Percentiles rank a stretch among this genome's conserved stretches.
Conservation (phyloP, 2,113 vertebrate genomes). For the Phaethornis superciliosus region DNA sequence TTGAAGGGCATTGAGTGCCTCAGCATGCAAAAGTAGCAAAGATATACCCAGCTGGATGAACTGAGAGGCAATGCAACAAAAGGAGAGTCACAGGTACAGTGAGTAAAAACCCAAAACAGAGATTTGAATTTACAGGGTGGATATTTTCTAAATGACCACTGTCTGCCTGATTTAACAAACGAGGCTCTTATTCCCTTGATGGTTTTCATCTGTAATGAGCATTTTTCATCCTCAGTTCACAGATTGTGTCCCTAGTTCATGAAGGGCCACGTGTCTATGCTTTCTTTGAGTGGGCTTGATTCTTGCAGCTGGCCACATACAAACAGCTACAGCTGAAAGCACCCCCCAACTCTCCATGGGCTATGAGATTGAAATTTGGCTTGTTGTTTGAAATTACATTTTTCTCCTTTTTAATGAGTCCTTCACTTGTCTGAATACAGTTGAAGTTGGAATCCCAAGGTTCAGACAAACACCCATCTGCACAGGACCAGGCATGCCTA, state of each 20-base stretch:
- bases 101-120: background rate
- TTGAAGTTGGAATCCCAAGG: background rate
- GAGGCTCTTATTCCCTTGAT: background rate
- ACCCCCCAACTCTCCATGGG: background rate
- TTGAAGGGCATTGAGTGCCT: background rate
- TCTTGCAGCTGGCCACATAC: background rate
- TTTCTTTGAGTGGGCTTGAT: background rate
- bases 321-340: background rate
- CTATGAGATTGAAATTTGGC: background rate
- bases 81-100: background rate
- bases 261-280: fast-evolving
- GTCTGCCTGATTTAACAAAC: background rate
- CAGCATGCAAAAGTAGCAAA: background rate
- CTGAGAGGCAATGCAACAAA: background rate
- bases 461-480: background rate
- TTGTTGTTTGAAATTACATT: background rate
- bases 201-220: background rate
- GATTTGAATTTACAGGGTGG: background rate
- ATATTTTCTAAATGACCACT: background rate
- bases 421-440: background rate
- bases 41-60: background rate
- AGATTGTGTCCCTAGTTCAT: background rate
- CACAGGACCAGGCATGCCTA: background rate
- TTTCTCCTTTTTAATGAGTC: background rate
- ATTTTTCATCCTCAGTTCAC: background rate